Percentiles rank a stretch among this genome's conserved stretches.
phyloP scores from a whole-genome alignment of 2,888 invertebrate genomes.

The Catonia carolina region DNA sequence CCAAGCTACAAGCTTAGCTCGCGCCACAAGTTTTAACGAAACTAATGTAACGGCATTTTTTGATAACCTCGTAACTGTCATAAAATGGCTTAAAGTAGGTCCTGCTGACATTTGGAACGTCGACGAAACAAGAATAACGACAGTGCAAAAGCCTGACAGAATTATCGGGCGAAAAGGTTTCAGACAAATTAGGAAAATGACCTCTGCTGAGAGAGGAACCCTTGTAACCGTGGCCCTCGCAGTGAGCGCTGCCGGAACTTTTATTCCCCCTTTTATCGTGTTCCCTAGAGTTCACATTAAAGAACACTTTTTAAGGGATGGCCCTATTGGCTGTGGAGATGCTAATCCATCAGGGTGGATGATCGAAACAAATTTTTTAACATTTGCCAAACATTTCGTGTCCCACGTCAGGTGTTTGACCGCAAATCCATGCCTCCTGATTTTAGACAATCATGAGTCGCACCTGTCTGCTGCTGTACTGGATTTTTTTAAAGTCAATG shows the following conservation, averaged over 20 bases:
- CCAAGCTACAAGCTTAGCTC: slow-evolving; percentile 17
- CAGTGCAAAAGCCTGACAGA: slow-evolving; percentile 33
- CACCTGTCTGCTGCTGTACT: slow-evolving; percentile 8
- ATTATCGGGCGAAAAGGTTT: slow-evolving; percentile 31
- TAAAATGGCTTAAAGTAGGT: slow-evolving; percentile 16
- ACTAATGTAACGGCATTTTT: slow-evolving; percentile 25
- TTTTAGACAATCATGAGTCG: slow-evolving; percentile 10
- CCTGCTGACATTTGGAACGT: slow-evolving; percentile 32
- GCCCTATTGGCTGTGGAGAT: slow-evolving; percentile 33
- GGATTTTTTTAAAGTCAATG: slow-evolving; percentile 22
- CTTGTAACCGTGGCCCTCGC: slow-evolving; percentile 32
- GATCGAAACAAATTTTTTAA: slow-evolving; percentile 27
- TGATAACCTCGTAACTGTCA: slow-evolving; percentile 23
- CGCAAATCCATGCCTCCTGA: slow-evolving; percentile 1
- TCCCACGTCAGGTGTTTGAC: slow-evolving; percentile 9
- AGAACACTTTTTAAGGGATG: slow-evolving; percentile 36
- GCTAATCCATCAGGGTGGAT: slow-evolving; percentile 37
- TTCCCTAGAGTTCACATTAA: slow-evolving; percentile 34
- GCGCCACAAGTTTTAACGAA: slow-evolving; percentile 21
- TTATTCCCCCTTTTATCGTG: slow-evolving; percentile 34
- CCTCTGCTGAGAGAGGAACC: slow-evolving; percentile 35
- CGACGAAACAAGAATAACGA: slow-evolving; percentile 34
- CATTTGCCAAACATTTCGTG: slow-evolving; percentile 26
- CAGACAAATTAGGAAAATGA: slow-evolving; percentile 34
- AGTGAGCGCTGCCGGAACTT: slow-evolving; percentile 32